Conservation (phyloP, 2,797 vertebrate species). For the Lutjanus argentimaculatus region DNA sequence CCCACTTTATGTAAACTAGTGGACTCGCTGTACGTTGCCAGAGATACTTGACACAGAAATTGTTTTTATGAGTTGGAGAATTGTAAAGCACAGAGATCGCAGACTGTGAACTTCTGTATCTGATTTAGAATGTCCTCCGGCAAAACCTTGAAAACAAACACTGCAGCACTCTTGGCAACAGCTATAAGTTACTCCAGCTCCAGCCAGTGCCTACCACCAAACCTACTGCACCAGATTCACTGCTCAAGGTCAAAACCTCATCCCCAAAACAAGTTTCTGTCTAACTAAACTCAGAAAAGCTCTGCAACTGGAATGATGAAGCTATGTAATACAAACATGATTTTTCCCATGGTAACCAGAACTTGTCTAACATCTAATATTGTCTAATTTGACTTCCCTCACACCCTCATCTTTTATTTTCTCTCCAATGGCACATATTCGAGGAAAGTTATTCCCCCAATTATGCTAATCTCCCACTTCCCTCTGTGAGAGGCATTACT, state of each 20-base stretch:
- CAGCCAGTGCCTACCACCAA: neutral
- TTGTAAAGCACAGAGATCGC: neutral
- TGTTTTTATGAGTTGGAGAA: constrained; percentile 7
- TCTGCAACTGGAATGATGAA: constrained; percentile 17
- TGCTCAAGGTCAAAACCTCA: constrained; percentile 21
- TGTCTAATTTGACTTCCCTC: constrained; percentile 46
- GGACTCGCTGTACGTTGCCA: neutral
- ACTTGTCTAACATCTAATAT: constrained; percentile 45
- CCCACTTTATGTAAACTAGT: too few relatives aligned
- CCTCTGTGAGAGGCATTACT: constrained; percentile 56
- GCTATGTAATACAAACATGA: constrained; percentile 34
- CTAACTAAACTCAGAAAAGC: constrained; percentile 5
- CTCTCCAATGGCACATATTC: constrained; percentile 67
- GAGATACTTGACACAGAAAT: too few relatives aligned
- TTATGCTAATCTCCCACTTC: constrained; percentile 75
- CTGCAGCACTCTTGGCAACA: constrained; percentile 24
- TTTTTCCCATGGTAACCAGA: constrained; percentile 38
- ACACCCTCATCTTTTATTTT: constrained; percentile 65
- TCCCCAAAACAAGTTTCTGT: neutral
- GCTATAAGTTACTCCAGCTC: neutral
- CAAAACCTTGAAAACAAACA: constrained; percentile 38
- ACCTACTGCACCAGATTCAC: neutral
- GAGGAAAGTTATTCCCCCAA: constrained; percentile 68
- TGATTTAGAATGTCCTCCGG: constrained; percentile 23
- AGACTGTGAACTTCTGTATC: constrained; percentile 12